Evolutionary conservation across 37 sponge, comb jelly and placozoan genomes (phyloP).

Genomic region (Theonella swinhoei): DNA sequence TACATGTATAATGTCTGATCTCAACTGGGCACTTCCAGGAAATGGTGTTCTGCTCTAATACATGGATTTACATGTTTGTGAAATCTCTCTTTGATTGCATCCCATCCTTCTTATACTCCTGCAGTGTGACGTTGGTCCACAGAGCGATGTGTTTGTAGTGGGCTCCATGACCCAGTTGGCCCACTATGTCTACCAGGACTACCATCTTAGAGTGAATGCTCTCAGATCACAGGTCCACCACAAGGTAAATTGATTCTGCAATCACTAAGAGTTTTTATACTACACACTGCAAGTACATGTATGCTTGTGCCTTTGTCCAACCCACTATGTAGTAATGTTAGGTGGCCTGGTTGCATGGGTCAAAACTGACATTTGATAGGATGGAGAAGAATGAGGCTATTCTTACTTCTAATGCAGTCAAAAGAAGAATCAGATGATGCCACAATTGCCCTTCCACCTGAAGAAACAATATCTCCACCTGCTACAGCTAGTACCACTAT

Average conservation of each 20-base stretch:
- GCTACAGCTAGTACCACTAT: neutral
- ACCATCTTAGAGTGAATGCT: conserved; percentile 53
- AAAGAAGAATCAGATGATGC: neutral
- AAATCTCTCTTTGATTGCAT: neutral
- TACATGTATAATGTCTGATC: neutral
- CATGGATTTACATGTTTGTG: no score
- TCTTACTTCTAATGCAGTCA: neutral
- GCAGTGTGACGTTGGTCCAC: neutral
- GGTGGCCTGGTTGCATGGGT: neutral
- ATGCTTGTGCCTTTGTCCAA: neutral
- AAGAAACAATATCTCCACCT: neutral
- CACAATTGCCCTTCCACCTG: conserved; percentile 24
- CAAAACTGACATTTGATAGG: neutral
- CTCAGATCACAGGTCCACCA: conserved; percentile 21
- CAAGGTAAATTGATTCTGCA: neutral
- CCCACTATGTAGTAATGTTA: neutral
- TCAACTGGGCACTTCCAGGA: no score
- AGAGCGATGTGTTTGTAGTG: conserved; percentile 51
- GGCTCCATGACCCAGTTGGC: conserved; percentile 77
- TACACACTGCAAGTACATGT: neutral
- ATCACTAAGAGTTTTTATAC: neutral
- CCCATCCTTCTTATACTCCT: neutral
- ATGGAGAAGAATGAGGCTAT: no score
- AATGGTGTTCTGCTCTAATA: no score
- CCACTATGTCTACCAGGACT: conserved; percentile 77